Evolutionary conservation across 2,888 invertebrate genomes (phyloP).

Genomic region (Galeruca laticollis): DNA sequence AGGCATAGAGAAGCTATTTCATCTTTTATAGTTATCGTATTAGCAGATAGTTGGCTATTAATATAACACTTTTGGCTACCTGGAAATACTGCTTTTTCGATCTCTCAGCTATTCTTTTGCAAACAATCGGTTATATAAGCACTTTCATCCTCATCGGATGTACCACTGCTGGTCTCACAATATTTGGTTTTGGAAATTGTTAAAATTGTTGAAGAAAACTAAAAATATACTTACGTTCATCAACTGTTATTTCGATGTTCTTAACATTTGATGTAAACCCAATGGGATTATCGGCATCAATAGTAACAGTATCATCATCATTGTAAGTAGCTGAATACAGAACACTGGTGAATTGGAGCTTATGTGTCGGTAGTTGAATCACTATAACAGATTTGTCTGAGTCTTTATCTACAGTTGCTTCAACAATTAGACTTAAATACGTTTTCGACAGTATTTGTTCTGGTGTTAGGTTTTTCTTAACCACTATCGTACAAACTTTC

Average conservation of each 20-base stretch:
- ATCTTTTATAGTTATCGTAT: too few relatives aligned
- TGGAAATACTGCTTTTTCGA: too few relatives aligned
- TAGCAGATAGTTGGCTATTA: too few relatives aligned
- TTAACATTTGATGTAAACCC: conserved; percentile 30
- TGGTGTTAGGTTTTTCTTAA: conserved; percentile 30
- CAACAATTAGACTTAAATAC: conserved; percentile 43
- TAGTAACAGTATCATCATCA: conserved; percentile 22
- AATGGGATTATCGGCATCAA: conserved; percentile 33
- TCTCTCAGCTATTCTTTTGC: too few relatives aligned
- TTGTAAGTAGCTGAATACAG: conserved; percentile 40
- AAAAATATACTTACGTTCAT: conserved; percentile 39
- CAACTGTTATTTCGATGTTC: conserved; percentile 18
- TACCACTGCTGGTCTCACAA: too few relatives aligned
- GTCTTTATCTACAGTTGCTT: conserved; percentile 35
- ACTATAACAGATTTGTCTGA: conserved; percentile 40
- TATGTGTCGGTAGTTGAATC: conserved; percentile 39
- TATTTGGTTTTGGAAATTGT: too few relatives aligned
- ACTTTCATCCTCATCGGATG: too few relatives aligned
- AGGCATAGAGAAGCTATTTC: too few relatives aligned
- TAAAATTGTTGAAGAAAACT: background rate
- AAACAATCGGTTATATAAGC: too few relatives aligned
- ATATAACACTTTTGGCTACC: too few relatives aligned
- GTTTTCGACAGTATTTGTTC: conserved; percentile 39
- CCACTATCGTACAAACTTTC: conserved; percentile 34
- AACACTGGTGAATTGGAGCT: conserved; percentile 34